Evolutionary conservation across 2,797 vertebrate genomes (phyloP).

Genomic region (Hephaestus fuliginosus): DNA sequence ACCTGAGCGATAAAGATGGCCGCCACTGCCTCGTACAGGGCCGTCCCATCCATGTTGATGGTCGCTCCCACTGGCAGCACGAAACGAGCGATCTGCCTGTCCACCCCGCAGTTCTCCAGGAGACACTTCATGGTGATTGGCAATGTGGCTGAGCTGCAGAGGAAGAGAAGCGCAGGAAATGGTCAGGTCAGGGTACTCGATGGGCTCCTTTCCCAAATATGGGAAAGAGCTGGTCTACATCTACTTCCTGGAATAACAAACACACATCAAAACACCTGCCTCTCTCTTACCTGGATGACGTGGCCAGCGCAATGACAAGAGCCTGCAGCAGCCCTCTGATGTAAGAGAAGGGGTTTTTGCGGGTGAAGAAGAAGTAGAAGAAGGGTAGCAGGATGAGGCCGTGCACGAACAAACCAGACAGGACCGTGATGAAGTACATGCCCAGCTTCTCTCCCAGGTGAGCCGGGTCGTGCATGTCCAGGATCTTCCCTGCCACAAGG

Average conservation of each 20-base stretch:
- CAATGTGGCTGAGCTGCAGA: slow-evolving; percentile 88
- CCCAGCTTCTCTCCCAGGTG: slow-evolving; percentile 91
- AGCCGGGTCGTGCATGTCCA: slow-evolving; percentile 92
- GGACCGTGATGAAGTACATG: slow-evolving; percentile 90
- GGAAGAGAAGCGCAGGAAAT: neutral
- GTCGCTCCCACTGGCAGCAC: slow-evolving; percentile 92
- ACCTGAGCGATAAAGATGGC: slow-evolving; percentile 94
- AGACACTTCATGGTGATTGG: slow-evolving; percentile 95
- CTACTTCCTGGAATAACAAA: neutral
- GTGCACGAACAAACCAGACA: slow-evolving; percentile 88
- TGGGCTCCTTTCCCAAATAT: neutral
- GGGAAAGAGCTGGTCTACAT: neutral
- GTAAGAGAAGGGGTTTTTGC: slow-evolving; percentile 89
- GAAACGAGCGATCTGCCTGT: slow-evolving; percentile 90
- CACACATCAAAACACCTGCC: no score
- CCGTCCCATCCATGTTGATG: slow-evolving; percentile 93
- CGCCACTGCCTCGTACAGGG: slow-evolving; percentile 91
- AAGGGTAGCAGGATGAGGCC: slow-evolving; percentile 88
- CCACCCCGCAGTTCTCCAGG: slow-evolving; percentile 91
- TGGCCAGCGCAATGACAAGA: slow-evolving; percentile 91
- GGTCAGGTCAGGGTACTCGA: neutral
- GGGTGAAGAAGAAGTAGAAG: slow-evolving; percentile 88
- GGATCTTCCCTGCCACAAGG: slow-evolving; percentile 92
- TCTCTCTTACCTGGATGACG: slow-evolving; percentile 89
- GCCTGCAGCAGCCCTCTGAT: slow-evolving; percentile 92